Percentiles rank a stretch among this genome's conserved stretches.
phyloP scores from a whole-genome alignment of 2,888 invertebrate genomes.

The Rhynchonema sp. region DNA sequence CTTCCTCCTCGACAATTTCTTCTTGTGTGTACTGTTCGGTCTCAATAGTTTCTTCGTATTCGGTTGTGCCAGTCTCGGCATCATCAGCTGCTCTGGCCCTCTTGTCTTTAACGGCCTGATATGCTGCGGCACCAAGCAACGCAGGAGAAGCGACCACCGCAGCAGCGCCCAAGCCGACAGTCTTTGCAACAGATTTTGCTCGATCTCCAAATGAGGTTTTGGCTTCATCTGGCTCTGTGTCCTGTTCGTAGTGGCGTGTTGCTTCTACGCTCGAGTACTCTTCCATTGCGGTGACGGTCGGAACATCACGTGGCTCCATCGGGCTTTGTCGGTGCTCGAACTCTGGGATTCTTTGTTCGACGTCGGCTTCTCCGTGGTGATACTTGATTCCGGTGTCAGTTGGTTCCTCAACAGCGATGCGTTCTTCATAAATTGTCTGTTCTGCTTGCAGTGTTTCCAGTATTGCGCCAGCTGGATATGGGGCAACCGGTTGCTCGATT shows the following conservation, averaged over 20 bases:
- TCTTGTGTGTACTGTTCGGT: not conserved
- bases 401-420: not conserved
- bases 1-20: not conserved
- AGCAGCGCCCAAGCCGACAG: slow-evolving; percentile 9
- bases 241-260: not conserved
- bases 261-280: too few relatives aligned
- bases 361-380: too few relatives aligned
- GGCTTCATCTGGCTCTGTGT: not conserved
- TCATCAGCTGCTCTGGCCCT: not conserved
- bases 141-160: slow-evolving; percentile 7
- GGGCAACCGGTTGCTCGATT: not conserved
- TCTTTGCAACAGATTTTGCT: slow-evolving; percentile 6
- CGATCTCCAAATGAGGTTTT: not conserved
- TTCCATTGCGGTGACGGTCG: too few relatives aligned
- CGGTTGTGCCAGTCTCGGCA: not conserved
- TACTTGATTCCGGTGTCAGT: too few relatives aligned
- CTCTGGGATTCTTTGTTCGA: too few relatives aligned
- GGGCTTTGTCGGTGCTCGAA: too few relatives aligned
- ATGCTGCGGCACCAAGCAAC: not conserved
- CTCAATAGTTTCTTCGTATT: not conserved
- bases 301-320: too few relatives aligned
- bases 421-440: not conserved
- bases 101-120: not conserved
- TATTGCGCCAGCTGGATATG: too few relatives aligned
- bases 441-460: too few relatives aligned